Evolutionary conservation across 2,888 invertebrate genomes (phyloP), one percentile per base, ranked within the genome.

Genomic region (Drosophila incognita): DNA sequence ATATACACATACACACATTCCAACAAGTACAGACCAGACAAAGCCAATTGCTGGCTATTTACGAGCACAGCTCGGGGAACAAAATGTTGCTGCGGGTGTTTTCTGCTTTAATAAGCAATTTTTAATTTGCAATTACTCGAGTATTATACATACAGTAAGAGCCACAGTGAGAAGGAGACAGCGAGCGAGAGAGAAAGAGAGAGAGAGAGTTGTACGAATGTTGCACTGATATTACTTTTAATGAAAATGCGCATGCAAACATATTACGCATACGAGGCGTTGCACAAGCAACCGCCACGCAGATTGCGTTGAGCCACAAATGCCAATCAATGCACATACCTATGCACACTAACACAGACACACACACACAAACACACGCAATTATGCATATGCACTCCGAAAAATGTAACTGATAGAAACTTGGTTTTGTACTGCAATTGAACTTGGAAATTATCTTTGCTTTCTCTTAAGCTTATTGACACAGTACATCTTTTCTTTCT

Each of bases 81-180:
- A 52, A 57, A 62, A 70, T 61, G 67, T 51, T 56, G 59, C 70
- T 74, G 69, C 38, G 61, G 58, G 70, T 57, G 76, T 61, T 67
- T 83, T 89, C 74, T 87, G 81, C 86, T 81, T 89, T 87, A 87
- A 89, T 87, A 88, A 89, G 87, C 90, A 88, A 87, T 88, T 87
- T 89, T 87, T 87, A 87, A 87, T 88, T 89, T 88, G 90, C 86
- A 86, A 87, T 87, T 87, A 87, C 88, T 87, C 80, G 75, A 72
- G 76, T 68, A 80, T 66, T 84, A 73, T 54, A 64, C 40, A 54
- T 18, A 58, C 21, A 60, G 24, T 18, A 21, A 48, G 54, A 18
- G 29, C 7, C n/a, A 11, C n/a, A 31, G 3, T 31, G n/a, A n/a
- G 21, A 15, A 18, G 7, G n/a, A 40, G 56, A 29, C 2, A 21